Conservation (phyloP, 2,888 invertebrate species). For the Brenthis daphne region DNA sequence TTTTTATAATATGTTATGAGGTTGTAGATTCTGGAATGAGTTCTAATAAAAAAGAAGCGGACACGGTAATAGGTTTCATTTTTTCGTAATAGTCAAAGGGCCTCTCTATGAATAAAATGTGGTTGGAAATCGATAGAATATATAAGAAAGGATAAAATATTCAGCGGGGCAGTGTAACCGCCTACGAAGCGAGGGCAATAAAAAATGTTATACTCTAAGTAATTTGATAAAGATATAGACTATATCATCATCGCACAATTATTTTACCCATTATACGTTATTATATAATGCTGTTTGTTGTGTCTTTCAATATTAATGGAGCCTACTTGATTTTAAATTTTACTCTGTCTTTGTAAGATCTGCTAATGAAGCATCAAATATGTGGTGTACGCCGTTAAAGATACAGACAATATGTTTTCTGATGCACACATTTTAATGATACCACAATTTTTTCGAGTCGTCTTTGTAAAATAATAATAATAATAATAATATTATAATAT, state of each 20-base stretch:
- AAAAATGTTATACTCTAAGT: conserved; percentile 24
- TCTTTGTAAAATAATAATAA: not conserved
- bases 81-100: conserved; percentile 22
- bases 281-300: not conserved
- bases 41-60: not conserved
- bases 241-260: not conserved
- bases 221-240: conserved; percentile 9
- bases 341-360: not conserved
- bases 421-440: conserved; percentile 2
- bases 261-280: not conserved
- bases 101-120: conserved; percentile 18
- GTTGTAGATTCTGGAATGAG: not conserved
- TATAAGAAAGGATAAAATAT: conserved; percentile 27
- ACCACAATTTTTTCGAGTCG: not conserved
- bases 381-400: not conserved
- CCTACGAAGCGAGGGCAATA: conserved; percentile 13
- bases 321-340: not conserved
- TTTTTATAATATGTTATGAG: not conserved
- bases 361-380: conserved; percentile 18
- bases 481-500: too few species aligned
- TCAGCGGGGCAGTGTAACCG: conserved; percentile 22
- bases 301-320: not conserved
- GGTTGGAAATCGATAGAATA: conserved; percentile 24
- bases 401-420: conserved; percentile 15
- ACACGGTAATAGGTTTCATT: conserved; percentile 10